Evolutionary conservation across 2,888 invertebrate genomes (phyloP).

Genomic region (Meghimatium bilineatum): DNA sequence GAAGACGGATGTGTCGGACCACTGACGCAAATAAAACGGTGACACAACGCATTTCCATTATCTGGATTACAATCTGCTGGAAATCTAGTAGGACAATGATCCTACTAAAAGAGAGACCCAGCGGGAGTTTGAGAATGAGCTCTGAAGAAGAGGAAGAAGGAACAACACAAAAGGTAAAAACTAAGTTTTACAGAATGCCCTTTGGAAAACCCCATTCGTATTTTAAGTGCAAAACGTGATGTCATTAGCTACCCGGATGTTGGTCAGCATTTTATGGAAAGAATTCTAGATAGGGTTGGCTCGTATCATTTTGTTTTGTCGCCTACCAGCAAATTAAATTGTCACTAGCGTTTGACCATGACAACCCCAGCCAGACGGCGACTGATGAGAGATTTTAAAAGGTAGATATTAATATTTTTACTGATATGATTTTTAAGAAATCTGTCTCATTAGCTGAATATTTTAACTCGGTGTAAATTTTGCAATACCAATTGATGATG

Average conservation of each 20-base stretch:
- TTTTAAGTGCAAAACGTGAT: constrained; percentile 20
- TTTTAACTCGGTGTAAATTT: too few species aligned
- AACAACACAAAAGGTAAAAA: neutral
- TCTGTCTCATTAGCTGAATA: too few species aligned
- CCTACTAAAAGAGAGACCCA: too few species aligned
- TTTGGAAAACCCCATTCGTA: constrained; percentile 34
- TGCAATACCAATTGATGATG: neutral
- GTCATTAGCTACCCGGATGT: constrained; percentile 31
- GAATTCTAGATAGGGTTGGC: neutral
- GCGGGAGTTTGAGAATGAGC: too few species aligned
- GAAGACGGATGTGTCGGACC: too few species aligned
- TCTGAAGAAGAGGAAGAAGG: too few species aligned
- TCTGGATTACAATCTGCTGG: too few species aligned
- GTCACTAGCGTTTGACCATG: constrained; percentile 81
- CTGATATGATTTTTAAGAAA: neutral
- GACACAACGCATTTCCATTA: too few species aligned
- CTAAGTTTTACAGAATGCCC: neutral
- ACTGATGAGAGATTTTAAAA: constrained; percentile 92
- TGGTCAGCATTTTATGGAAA: constrained; percentile 17
- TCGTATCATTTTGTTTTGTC: constrained; percentile 15
- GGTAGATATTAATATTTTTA: constrained; percentile 64
- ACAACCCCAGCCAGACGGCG: constrained; percentile 98
- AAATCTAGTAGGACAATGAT: too few species aligned
- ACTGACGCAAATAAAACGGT: too few species aligned
- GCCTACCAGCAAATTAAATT: neutral